Base-by-base conservation (phyloP, 2,888 invertebrate species). In the Tipula confusa region DNA sequence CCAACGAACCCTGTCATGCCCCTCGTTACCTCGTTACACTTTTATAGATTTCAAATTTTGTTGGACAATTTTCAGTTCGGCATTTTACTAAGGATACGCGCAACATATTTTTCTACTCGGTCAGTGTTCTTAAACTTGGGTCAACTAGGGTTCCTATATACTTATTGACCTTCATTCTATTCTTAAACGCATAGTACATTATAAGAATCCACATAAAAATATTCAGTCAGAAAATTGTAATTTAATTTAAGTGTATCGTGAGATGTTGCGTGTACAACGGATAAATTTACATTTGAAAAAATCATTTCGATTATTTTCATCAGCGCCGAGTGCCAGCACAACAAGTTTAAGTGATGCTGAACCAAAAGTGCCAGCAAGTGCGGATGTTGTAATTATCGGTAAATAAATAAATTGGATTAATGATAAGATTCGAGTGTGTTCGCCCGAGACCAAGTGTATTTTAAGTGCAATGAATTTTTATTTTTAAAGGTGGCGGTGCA, bases 381-480 rank as follows among this genome's bases (percentile, higher is more conserved):
- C 95, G 18, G 95, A 96, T 90, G 95, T 95, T 85, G 95, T 96
- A 84, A 91, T 96, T 86, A 92, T 96, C 86, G 94, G 94, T 93
- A 88, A 90, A 90, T 90, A 83, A 29, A 82, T 38, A 80, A 82
- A 29, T 29, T 80, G 29, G 29, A 80, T 29, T 29, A 80, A n/a
- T 80, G 29, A 64, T 64, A 64, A 64, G 64, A 64, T 64, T 64
- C n/a, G 24, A 43, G 13, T 80, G 9, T 29, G 31, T 80, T n/a
- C n/a, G n/a, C n/a, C n/a, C n/a, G n/a, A n/a, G n/a, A 64, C 18
- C 13, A 79, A 28, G 11, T 28, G 29, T 79, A 7, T 6, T 79
- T 24, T 11, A 24, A 24, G 24, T 64, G 9, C 31, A 80, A 80
- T 29, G n/a, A n/a, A n/a, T 80, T 29, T 29, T 80, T 6, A 15